Base-by-base conservation (phyloP, 2,888 invertebrate species). In the Diarsia brunnea region DNA sequence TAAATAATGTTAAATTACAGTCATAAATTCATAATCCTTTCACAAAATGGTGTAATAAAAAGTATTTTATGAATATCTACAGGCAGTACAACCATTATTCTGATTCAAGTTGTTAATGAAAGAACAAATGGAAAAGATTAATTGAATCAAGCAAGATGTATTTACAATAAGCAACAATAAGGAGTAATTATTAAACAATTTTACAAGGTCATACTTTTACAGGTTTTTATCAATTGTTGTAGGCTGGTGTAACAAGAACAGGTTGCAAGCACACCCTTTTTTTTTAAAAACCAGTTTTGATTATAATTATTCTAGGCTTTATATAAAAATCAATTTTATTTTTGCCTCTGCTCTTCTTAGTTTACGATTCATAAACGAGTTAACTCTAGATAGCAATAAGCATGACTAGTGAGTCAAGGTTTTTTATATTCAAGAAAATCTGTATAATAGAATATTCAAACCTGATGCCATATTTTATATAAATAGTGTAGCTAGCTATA, bases 381-480 rank as follows among this genome's bases (percentile, higher is more conserved):
- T 31, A 47, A 14, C n/a, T 61, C 21, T 12, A 61, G 14, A 53
- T 47, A 64, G 47, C 24, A 12, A 74, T 27, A 60, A 73, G n/a
- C 27, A 31, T 45, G n/a, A 61, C 27, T 27, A 61, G 27, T 31
- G 14, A 27, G 45, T 53, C 51, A n/a, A 45, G 21, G 63, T 24
- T 63, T 16, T 61, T 53, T 51, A 21, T 21, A 27, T 45, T 8
- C 21, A 47, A 53, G 31, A 16, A 38, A 21, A 16, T 19, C 47
- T 14, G 3, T 4, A 4, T 11, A 38, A 4, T 16, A 38, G 49
- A 2, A 8, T 24, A 49, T 27, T 58, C 55, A 49, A 58, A n/a
- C 27, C n/a, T 43, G 47, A n/a, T 79, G 31, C 69, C 47, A 75
- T 69, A 69, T n/a, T n/a, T n/a, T n/a, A 68, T 27, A 21, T n/a